Percentiles rank a stretch among this genome's conserved stretches.
Conservation (phyloP, 1,140 invertebrate genomes). For the Polypedilum vanderplanki region DNA sequence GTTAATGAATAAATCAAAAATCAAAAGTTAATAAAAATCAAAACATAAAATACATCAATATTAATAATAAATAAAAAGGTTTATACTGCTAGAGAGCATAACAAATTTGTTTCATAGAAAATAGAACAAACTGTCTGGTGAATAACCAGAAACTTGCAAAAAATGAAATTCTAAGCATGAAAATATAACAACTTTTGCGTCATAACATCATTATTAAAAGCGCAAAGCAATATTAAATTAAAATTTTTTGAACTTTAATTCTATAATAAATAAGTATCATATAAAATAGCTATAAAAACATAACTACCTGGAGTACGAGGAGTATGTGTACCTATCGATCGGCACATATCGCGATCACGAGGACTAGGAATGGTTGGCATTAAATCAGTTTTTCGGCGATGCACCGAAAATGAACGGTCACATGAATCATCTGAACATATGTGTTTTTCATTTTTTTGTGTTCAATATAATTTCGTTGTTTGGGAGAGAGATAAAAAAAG, state of each 20-base stretch:
- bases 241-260: neutral
- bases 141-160: neutral
- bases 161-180: neutral
- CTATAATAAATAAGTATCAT: neutral
- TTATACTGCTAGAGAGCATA: neutral
- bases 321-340: conserved; percentile 50
- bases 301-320: conserved; percentile 61
- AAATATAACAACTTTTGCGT: too few relatives aligned
- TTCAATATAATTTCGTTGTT: conserved; percentile 31
- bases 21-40: conserved; percentile 12
- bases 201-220: neutral
- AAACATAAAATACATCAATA: neutral
- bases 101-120: neutral
- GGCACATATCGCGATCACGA: conserved; percentile 50
- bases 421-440: conserved; percentile 15
- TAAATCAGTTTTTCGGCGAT: conserved; percentile 78
- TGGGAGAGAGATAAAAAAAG: conserved; percentile 26
- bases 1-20: conserved; percentile 11
- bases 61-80: neutral
- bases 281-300: neutral
- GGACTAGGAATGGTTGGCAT: conserved; percentile 79
- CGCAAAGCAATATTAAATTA: neutral
- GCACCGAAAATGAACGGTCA: conserved; percentile 45
- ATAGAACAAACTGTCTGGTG: neutral
- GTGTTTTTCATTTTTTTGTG: conserved; percentile 30